Evolutionary conservation across 2,113 vertebrate genomes (phyloP).

Genomic region (Cromileptes altivelis): DNA sequence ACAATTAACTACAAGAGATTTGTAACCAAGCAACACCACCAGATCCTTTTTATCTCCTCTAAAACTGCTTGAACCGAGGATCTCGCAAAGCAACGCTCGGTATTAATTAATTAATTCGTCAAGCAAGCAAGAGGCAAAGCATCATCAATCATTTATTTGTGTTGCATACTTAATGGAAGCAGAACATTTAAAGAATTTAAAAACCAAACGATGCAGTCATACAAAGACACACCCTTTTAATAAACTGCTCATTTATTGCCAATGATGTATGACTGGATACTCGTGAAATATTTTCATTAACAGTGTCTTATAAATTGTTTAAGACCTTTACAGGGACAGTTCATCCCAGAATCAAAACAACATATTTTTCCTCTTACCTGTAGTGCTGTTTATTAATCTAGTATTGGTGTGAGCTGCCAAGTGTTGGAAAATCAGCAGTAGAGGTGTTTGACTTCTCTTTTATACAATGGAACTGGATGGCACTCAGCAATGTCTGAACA

Average conservation of each 20-base stretch:
- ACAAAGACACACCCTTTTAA: background rate
- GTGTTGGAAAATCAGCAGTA: too few species aligned
- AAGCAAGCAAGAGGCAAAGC: conserved; percentile 9
- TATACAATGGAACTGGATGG: too few species aligned
- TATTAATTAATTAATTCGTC: conserved; percentile 36
- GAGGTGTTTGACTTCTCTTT: too few species aligned
- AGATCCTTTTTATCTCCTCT: conserved; percentile 26
- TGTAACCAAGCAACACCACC: conserved; percentile 19
- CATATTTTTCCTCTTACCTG: too few species aligned
- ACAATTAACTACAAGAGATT: conserved; percentile 33
- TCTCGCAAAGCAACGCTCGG: background rate
- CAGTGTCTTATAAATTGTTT: background rate
- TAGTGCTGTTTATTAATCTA: too few species aligned
- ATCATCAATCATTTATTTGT: conserved; percentile 17
- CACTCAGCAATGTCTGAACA: too few species aligned
- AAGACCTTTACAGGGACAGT: background rate
- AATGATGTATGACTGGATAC: background rate
- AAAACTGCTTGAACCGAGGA: conserved; percentile 26
- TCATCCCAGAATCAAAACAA: too few species aligned
- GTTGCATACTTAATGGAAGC: too few species aligned
- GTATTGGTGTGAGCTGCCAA: too few species aligned
- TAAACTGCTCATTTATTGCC: background rate
- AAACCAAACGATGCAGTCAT: background rate
- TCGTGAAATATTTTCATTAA: background rate
- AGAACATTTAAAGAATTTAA: background rate